These are phyloP conservation scores for Campoplex nolae DNA, from an alignment of 2,888 invertebrate genomes.

Conservation along the genomic window DNA sequence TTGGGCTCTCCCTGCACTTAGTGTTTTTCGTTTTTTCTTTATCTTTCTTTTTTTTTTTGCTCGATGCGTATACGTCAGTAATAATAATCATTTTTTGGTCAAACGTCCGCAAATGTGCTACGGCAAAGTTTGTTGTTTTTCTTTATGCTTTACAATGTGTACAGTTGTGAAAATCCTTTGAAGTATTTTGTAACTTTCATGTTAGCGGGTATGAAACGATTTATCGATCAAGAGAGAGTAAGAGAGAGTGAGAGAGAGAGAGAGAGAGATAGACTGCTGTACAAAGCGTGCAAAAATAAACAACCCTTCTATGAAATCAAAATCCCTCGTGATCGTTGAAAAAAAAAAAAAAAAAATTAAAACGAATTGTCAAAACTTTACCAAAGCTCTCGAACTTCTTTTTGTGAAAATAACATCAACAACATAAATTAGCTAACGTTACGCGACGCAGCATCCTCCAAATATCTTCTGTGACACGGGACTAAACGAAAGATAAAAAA, in stretches of 20 bases:
- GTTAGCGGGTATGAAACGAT: conserved; percentile 65
- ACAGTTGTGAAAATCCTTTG: conserved; percentile 67
- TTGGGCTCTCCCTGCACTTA: neutral
- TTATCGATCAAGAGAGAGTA: conserved; percentile 35
- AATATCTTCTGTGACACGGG: conserved; percentile 23
- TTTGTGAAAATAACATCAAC: neutral
- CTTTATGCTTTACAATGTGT: conserved; percentile 67
- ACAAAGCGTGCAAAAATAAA: conserved; percentile 6
- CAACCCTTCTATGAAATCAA: neutral
- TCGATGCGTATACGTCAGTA: neutral
- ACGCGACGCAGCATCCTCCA: conserved; percentile 52
- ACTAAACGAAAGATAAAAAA: neutral
- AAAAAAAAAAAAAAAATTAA: neutral
- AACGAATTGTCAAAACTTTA: conserved; percentile 4
- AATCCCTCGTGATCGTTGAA: conserved; percentile 1
- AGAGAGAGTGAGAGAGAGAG: conserved; percentile 25
- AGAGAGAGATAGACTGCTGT: conserved; percentile 7
- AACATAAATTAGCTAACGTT: conserved; percentile 3
- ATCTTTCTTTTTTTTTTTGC: conserved; percentile 24
- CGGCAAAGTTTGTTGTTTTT: conserved; percentile 60
- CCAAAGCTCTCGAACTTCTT: neutral
- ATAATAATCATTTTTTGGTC: conserved; percentile 62
- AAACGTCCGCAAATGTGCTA: conserved; percentile 63
- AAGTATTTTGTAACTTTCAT: conserved; percentile 59
- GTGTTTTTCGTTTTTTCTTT: conserved; percentile 27